Base-by-base conservation (phyloP, 2,888 invertebrate species). In the Periphyllus acericola region DNA sequence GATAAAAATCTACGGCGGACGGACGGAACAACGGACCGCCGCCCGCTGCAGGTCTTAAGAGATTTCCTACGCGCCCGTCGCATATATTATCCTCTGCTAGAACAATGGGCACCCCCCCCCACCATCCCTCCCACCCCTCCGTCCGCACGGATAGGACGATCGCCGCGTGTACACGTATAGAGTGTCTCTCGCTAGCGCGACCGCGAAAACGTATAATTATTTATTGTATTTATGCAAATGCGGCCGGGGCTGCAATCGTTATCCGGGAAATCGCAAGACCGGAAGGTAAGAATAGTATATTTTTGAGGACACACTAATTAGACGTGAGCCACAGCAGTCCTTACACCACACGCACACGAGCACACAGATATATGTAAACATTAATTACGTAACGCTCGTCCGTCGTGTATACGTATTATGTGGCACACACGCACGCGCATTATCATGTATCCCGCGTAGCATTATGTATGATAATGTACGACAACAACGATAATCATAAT, bases 201-300 rank as follows among this genome's bases (percentile, higher is more conserved):
- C n/a, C 80, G 80, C 72, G 72, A 86, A 86, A 86, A 86, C 86
- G 86, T 86, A 80, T 86, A 86, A 86, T 86, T 86, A 86, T 86
- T 86, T 86, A 80, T 86, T 86, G 80, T 86, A 86, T 72, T 86
- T 86, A 86, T 86, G 86, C 86, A 86, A 86, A 86, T 86, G 75
- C 25, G 75, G 40, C 14, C 83, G 75, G 66, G 40, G n/a, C 29
- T 11, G 52, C 74, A 86, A 86, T 86, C 86, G 72, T 86, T 86
- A 86, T 86, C 86, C 86, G 86, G 86, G 86, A 80, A 86, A 86
- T 86, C 86, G 79, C 86, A 86, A 86, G 86, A 86, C 86, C 86
- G 86, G 86, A 86, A 86, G 86, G 80, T 34, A n/a, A 52, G 78
- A 52, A 46, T 21, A 40, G 32, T 34, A 46, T 78, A 78, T 85